phyloP scores from a whole-genome alignment of 2,113 vertebrate genomes.

The Pelvicachromis taeniatus region DNA sequence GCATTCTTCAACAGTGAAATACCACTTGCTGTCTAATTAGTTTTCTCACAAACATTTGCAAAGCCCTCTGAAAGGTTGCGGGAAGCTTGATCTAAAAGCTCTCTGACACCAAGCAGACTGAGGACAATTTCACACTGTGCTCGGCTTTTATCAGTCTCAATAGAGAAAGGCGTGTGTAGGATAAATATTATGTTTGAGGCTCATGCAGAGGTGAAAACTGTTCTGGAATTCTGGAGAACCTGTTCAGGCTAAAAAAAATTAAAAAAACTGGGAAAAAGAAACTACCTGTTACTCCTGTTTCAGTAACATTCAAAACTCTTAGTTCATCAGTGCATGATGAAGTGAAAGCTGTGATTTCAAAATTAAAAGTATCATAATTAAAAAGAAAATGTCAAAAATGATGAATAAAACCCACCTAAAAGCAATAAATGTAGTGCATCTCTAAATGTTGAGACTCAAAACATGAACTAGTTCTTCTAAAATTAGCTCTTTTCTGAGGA shows the following conservation, averaged over 20 bases:
- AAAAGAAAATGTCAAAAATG: background rate
- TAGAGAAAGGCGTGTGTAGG: background rate
- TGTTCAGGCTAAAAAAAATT: background rate
- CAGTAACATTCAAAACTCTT: background rate
- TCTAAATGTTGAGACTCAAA: background rate
- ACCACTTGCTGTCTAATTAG: slow-evolving; percentile 30
- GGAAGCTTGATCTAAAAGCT: slow-evolving; percentile 24
- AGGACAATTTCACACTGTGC: slow-evolving; percentile 11
- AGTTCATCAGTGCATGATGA: background rate
- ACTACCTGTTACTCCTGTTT: background rate
- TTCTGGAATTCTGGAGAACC: background rate
- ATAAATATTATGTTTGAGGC: background rate
- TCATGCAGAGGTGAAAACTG: background rate
- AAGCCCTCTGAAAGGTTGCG: slow-evolving; percentile 9
- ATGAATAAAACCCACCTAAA: background rate
- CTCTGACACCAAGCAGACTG: slow-evolving; percentile 25
- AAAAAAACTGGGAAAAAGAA: background rate
- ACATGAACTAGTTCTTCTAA: background rate
- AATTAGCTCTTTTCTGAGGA: background rate
- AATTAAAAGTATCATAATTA: background rate
- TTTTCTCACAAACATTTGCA: background rate
- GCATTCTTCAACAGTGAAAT: background rate
- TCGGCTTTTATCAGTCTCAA: slow-evolving; percentile 6
- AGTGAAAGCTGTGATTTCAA: background rate
- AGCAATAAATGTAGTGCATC: background rate